phyloP scores from a whole-genome alignment of 2,888 invertebrate genomes.

The Seira musarum region DNA sequence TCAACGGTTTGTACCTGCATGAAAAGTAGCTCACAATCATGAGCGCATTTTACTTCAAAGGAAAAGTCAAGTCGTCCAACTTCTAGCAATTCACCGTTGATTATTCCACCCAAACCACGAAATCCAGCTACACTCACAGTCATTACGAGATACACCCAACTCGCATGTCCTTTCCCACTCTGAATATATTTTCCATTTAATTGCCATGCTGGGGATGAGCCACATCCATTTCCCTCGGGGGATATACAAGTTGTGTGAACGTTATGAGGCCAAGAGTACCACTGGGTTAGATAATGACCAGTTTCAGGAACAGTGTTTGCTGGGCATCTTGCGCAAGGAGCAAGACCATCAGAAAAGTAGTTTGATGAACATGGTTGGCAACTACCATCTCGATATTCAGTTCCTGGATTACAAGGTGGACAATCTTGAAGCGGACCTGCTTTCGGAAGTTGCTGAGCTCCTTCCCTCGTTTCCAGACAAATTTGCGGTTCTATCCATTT shows the following conservation, averaged over 20 bases:
- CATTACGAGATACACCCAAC: constrained; percentile 74
- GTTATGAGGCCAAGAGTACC: constrained; percentile 70
- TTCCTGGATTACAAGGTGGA: constrained; percentile 76
- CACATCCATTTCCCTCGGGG: constrained; percentile 72
- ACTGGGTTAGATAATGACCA: constrained; percentile 66
- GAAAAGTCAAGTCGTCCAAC: constrained; percentile 74
- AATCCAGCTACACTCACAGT: constrained; percentile 74
- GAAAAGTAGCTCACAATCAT: constrained; percentile 75
- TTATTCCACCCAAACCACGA: constrained; percentile 71
- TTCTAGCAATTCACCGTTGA: constrained; percentile 72
- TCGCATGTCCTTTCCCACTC: constrained; percentile 74
- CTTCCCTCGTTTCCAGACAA: constrained; percentile 73
- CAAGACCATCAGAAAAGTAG: constrained; percentile 73
- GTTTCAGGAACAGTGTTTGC: constrained; percentile 75
- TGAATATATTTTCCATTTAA: constrained; percentile 74
- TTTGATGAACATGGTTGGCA: constrained; percentile 75
- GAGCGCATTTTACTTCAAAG: constrained; percentile 75
- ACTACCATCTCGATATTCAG: constrained; percentile 70
- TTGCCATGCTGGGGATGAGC: constrained; percentile 74
- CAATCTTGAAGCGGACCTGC: constrained; percentile 70
- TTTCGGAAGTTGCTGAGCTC: constrained; percentile 72
- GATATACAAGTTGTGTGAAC: constrained; percentile 74
- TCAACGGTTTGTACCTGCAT: constrained; percentile 74
- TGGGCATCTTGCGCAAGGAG: constrained; percentile 73
- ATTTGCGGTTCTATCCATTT: constrained; percentile 76